These are phyloP conservation scores for Ormyrus labotus DNA, from an alignment of 2,888 invertebrate species.

Conservation along the genomic window DNA sequence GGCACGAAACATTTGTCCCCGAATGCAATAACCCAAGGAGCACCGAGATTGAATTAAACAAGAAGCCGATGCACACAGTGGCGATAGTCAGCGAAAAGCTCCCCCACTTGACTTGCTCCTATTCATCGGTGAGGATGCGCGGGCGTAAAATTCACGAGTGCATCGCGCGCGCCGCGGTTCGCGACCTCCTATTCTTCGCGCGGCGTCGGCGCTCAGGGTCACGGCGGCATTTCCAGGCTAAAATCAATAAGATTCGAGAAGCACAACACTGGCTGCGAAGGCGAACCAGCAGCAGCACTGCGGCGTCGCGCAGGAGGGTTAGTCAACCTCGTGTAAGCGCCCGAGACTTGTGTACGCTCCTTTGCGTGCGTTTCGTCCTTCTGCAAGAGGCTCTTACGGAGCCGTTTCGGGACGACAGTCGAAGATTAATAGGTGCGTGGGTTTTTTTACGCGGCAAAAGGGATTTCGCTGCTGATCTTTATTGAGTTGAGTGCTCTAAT, in stretches of 20 bases:
- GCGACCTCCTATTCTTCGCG: no score
- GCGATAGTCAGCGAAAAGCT: neutral
- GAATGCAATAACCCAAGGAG: neutral
- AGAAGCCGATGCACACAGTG: neutral
- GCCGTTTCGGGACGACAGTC: no score
- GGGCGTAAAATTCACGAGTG: neutral
- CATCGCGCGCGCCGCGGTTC: neutral
- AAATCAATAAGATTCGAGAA: constrained; percentile 60
- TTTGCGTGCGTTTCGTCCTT: no score
- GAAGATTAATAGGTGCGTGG: no score
- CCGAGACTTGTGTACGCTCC: no score
- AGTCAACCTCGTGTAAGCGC: constrained; percentile 49
- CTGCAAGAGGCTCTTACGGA: no score
- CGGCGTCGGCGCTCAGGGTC: constrained; percentile 55
- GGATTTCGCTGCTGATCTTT: no score
- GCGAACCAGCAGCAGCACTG: neutral
- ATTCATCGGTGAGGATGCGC: neutral
- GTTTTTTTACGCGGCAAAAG: no score
- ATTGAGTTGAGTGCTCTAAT: no score
- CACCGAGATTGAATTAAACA: neutral
- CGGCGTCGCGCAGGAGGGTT: constrained; percentile 20
- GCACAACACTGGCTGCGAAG: constrained; percentile 29
- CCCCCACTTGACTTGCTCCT: neutral
- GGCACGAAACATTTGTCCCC: neutral
- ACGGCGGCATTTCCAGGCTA: constrained; percentile 61